phyloP scores from a whole-genome alignment of 2,797 vertebrate species.

The Chaenodraco wilsoni region DNA sequence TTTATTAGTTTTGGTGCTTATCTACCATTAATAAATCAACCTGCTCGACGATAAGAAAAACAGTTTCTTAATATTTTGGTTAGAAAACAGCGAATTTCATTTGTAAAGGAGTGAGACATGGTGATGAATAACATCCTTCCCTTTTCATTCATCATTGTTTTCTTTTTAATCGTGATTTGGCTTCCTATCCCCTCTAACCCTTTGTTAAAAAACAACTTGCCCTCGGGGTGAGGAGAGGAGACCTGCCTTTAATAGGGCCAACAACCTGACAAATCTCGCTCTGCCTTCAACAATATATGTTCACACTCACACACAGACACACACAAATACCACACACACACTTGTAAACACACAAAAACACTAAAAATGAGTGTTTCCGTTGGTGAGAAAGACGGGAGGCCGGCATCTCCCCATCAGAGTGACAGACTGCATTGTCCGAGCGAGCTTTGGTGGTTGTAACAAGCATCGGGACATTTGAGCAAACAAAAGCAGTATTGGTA shows the following conservation, averaged over 20 bases:
- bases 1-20: background rate
- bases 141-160: conserved; percentile 81
- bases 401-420: conserved; percentile 85
- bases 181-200: conserved; percentile 51
- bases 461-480: conserved; percentile 95
- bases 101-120: conserved; percentile 6
- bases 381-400: conserved; percentile 75
- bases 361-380: conserved; percentile 71
- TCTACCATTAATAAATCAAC: background rate
- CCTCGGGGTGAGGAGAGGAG: conserved; percentile 73
- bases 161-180: conserved; percentile 78
- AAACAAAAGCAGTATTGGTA: conserved; percentile 96
- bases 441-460: conserved; percentile 97
- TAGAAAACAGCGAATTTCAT: background rate
- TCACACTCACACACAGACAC: conserved; percentile 32
- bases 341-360: conserved; percentile 31
- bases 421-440: conserved; percentile 95
- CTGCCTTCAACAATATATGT: conserved; percentile 73
- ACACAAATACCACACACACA: conserved; percentile 15
- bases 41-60: background rate
- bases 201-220: conserved; percentile 69
- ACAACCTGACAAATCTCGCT: conserved; percentile 86
- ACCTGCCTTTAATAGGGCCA: conserved; percentile 82
- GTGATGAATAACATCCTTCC: conserved; percentile 67
- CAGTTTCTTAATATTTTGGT: background rate